Conservation (phyloP, 2,113 vertebrate genomes). For the Tricholaema leucomelas region DNA sequence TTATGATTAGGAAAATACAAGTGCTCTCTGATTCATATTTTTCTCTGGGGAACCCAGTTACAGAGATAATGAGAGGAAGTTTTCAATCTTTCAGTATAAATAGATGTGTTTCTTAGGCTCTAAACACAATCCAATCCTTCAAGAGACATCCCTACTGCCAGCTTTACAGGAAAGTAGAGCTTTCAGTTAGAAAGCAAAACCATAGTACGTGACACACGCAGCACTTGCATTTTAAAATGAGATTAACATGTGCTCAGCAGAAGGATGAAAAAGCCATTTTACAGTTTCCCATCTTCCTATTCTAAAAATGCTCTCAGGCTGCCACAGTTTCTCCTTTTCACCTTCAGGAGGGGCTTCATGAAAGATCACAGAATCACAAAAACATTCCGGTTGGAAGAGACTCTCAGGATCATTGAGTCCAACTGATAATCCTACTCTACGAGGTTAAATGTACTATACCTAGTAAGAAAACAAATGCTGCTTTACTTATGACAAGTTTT, state of each 20-base stretch:
- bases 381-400: too few species aligned
- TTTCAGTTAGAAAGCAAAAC: background rate
- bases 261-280: background rate
- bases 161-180: background rate
- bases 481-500: background rate
- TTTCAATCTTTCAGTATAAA: background rate
- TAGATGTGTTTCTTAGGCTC: background rate
- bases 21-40: background rate
- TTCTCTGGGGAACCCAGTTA: background rate
- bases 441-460: rapidly evolving
- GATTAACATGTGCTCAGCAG: background rate
- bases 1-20: background rate
- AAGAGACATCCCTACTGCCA: background rate
- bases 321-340: background rate
- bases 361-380: background rate
- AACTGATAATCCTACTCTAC: too few species aligned
- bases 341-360: background rate
- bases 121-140: background rate
- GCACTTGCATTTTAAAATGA: background rate
- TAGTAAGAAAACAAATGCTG: background rate
- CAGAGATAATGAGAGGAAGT: background rate
- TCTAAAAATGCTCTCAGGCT: background rate
- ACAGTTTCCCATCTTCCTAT: background rate
- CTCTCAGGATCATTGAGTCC: too few species aligned
- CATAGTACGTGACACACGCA: background rate